phyloP scores from a whole-genome alignment of 1,140 invertebrate species.

The Leptinotarsa texana region DNA sequence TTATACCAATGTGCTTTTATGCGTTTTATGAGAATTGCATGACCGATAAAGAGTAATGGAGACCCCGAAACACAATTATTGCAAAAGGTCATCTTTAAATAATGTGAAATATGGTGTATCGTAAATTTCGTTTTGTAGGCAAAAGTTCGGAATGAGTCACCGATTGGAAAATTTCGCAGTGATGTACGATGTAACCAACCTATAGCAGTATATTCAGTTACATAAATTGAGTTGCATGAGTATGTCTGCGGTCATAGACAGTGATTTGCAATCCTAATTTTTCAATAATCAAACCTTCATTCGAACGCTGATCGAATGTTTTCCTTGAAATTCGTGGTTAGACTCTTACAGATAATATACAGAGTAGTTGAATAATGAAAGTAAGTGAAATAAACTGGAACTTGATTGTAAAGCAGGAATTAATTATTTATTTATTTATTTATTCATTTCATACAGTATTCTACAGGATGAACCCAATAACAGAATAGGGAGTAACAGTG shows the following conservation, averaged over 20 bases:
- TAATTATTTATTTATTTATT: too few relatives aligned
- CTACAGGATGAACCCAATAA: too few relatives aligned
- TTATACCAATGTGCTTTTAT: constrained; percentile 27
- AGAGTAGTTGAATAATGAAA: too few relatives aligned
- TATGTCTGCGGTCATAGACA: not conserved
- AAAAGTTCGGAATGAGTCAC: constrained; percentile 20
- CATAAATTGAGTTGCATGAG: constrained; percentile 9
- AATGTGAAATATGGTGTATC: constrained; percentile 12
- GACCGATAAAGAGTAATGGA: constrained; percentile 17
- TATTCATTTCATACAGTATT: too few relatives aligned
- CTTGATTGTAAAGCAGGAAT: too few relatives aligned
- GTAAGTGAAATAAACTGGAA: too few relatives aligned
- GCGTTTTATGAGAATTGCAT: constrained; percentile 26
- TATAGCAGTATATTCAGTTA: constrained; percentile 9
- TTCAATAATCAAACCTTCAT: not conserved
- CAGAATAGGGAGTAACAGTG: too few relatives aligned
- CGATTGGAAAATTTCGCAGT: constrained; percentile 8
- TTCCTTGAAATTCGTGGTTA: not conserved
- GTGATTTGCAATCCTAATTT: not conserved
- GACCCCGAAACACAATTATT: constrained; percentile 22
- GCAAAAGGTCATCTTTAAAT: constrained; percentile 23
- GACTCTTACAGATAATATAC: too few relatives aligned
- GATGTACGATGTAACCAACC: constrained; percentile 17
- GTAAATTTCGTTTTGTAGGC: constrained; percentile 9
- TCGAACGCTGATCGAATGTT: not conserved